Base-by-base conservation (phyloP, 1,140 invertebrate genomes). In the Drosophila sp. region DNA sequence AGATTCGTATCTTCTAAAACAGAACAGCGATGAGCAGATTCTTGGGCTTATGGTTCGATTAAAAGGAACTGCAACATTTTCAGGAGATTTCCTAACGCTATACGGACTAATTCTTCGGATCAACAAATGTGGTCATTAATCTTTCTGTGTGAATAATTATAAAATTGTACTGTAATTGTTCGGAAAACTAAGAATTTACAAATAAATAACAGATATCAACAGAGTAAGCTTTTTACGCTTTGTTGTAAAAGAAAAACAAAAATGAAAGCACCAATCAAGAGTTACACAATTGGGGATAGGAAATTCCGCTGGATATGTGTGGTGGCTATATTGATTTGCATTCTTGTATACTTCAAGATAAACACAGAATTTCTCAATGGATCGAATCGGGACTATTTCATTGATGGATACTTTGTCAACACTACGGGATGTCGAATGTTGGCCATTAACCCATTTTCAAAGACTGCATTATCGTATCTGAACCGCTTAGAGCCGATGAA, bases 1-100 rank as follows among this genome's bases (percentile, higher is more conserved):
- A 8, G 92, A 0, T 95, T 97, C 46, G 93, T 95, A 62, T 32
- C n/a, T 27, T 13, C 14, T 13, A 0, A 6, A 5, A 2, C 4
- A 9, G 1, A 0, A 7, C n/a, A 25, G 25, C 7, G 16, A 18
- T 4, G 0, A 51, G 0, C n/a, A 21, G 0, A 3, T n/a, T 7
- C 41, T 43, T 9, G 54, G 51, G 7, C 41, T 78, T 5, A 62
- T 58, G 5, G 73, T 76, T 7, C 59, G 67, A 7, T 6, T 78
- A 1, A n/a, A 78, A 25, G 76, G 56, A 0, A 76, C 66, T 0
- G 25, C 38, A 0, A 16, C 46, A 13, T 34, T 78, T 16, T 5
- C 48, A 0, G 8, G 8, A 2, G 36, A 4, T 34, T 45, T 21
- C 0, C 4, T 76, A 5, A 16, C 16, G 0, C 36, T 78, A 7